Evolutionary conservation across 2,888 invertebrate species (phyloP).

Genomic region (Lepidonotus clava): DNA sequence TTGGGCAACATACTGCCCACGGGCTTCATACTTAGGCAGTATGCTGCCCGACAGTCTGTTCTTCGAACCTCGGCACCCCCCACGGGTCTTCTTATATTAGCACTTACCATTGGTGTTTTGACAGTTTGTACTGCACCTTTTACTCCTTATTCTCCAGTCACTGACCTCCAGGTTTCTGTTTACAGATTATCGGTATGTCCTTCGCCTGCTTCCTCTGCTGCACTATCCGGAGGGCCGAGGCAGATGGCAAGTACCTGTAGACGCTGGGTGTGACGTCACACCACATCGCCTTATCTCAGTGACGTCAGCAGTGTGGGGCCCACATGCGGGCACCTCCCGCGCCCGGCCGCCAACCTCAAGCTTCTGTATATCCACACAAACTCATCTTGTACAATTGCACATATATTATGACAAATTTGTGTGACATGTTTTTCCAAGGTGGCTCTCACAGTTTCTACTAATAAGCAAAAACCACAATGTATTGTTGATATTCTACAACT

Average conservation of each 20-base stretch:
- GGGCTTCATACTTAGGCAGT: background rate
- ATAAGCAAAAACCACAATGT: too few relatives aligned
- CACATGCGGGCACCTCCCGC: too few relatives aligned
- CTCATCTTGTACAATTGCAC: background rate
- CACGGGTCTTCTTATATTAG: too few relatives aligned
- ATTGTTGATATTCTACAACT: too few relatives aligned
- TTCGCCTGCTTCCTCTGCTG: conserved; percentile 50
- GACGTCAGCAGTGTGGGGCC: background rate
- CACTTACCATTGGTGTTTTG: background rate
- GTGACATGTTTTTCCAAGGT: background rate
- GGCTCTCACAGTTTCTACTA: too few relatives aligned
- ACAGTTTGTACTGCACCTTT: too few relatives aligned
- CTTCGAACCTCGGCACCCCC: too few relatives aligned
- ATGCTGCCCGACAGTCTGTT: too few relatives aligned
- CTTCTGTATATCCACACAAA: background rate
- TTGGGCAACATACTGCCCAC: background rate
- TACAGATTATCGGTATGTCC: conserved; percentile 40
- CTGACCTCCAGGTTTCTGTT: background rate
- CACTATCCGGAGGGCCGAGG: background rate
- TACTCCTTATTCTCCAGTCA: too few relatives aligned
- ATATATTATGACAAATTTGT: background rate
- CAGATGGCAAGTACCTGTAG: conserved; percentile 15
- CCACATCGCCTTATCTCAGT: background rate
- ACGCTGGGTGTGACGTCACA: background rate
- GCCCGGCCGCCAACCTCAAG: too few relatives aligned